These are phyloP conservation scores for Cephus sareptanus DNA, from an alignment of 2,888 invertebrate genomes.

Conservation along the genomic window DNA sequence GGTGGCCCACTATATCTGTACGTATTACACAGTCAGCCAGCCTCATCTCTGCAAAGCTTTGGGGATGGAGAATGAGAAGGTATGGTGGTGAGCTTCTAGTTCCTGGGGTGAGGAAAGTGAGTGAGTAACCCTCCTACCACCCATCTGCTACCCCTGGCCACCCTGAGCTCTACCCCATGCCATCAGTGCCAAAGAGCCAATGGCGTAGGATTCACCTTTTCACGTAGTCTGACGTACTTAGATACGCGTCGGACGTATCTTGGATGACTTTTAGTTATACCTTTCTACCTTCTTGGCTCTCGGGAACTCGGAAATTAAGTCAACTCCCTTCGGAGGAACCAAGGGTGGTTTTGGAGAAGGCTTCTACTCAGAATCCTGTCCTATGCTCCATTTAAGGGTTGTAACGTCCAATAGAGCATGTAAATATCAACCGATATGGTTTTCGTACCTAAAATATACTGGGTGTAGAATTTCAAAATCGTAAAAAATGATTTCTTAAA, in stretches of 20 bases:
- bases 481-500: not conserved
- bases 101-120: constrained; percentile 28
- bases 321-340: constrained; percentile 14
- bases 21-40: constrained; percentile 33
- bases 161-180: not conserved
- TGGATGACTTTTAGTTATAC: not conserved
- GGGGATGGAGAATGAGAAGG: constrained; percentile 8
- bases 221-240: not conserved
- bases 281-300: constrained; percentile 17
- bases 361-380: not conserved
- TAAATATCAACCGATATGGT: not conserved
- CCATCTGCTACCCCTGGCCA: not conserved
- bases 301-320: constrained; percentile 38
- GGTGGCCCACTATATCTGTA: constrained; percentile 35
- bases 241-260: not conserved
- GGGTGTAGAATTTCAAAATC: not conserved
- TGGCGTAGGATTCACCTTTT: not conserved
- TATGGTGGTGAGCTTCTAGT: constrained; percentile 1
- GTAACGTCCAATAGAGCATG: not conserved
- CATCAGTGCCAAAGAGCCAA: not conserved
- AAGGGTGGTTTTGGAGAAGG: not conserved
- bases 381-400: not conserved
- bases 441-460: not conserved
- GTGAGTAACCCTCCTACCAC: constrained; percentile 31
- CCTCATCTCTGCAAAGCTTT: constrained; percentile 24